Percentiles rank a stretch among this genome's conserved stretches.
phyloP scores from a whole-genome alignment of 2,888 invertebrate species.

The Dryadula phaetusa region DNA sequence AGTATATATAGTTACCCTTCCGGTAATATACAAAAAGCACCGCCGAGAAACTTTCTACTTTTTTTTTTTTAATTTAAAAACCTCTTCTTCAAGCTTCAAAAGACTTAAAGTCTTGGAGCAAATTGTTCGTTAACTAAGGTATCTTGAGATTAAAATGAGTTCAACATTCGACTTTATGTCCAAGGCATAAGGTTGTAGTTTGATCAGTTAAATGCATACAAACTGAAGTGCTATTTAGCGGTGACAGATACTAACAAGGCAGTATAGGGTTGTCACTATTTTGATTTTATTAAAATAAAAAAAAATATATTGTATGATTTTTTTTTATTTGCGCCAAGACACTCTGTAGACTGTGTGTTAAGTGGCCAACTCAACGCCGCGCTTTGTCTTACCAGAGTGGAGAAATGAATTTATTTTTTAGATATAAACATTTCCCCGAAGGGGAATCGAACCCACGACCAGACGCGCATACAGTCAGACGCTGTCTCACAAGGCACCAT shows the following conservation, averaged over 20 bases:
- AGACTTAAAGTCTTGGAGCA: conserved; percentile 37
- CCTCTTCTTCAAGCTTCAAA: conserved; percentile 39
- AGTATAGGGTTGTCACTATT: conserved; percentile 34
- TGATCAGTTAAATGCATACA: conserved; percentile 27
- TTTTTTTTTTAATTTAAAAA: conserved; percentile 27
- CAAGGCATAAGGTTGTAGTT: conserved; percentile 1
- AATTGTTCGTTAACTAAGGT: conserved; percentile 40
- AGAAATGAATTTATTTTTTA: too few relatives aligned
- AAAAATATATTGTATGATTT: not conserved
- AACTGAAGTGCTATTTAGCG: conserved; percentile 37
- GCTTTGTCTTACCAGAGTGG: too few relatives aligned
- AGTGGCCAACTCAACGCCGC: too few relatives aligned
- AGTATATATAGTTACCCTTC: too few relatives aligned
- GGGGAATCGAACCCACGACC: too few relatives aligned
- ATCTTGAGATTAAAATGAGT: conserved; percentile 14
- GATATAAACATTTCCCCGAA: too few relatives aligned
- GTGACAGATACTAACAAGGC: conserved; percentile 45
- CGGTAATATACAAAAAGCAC: conserved; percentile 3
- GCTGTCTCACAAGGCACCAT: too few relatives aligned
- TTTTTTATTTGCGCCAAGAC: too few relatives aligned
- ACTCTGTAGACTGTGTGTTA: too few relatives aligned
- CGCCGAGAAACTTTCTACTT: not conserved
- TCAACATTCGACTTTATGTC: conserved; percentile 23
- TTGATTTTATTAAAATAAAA: not conserved
- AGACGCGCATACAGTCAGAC: too few relatives aligned